phyloP scores from a whole-genome alignment of 2,888 invertebrate species.

The Thymelicus acteon region DNA sequence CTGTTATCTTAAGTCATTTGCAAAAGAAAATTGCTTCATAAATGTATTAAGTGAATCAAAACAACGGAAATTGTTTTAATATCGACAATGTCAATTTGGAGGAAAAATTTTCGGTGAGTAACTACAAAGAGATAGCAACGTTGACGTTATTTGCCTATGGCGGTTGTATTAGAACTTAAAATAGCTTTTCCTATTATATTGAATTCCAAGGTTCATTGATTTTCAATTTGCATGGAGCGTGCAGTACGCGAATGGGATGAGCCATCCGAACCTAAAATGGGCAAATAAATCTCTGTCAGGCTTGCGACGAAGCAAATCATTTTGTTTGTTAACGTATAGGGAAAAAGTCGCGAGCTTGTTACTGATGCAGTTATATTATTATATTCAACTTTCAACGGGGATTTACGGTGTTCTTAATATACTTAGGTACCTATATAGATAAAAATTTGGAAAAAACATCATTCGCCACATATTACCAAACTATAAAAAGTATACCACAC shows the following conservation, averaged over 20 bases:
- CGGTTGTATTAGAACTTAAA: constrained; percentile 53
- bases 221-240: constrained; percentile 77
- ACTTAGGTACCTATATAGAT: no score
- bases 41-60: constrained; percentile 19
- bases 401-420: no score
- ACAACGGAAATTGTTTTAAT: constrained; percentile 32
- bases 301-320: constrained; percentile 48
- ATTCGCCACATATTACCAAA: no score
- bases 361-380: no score
- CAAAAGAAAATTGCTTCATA: constrained; percentile 12
- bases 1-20: constrained; percentile 1
- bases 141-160: constrained; percentile 44
- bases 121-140: constrained; percentile 27
- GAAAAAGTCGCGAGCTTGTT: no score
- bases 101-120: constrained; percentile 14
- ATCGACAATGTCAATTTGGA: constrained; percentile 27
- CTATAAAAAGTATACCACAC: no score
- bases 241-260: constrained; percentile 51
- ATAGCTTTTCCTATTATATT: constrained; percentile 76
- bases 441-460: no score
- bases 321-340: constrained; percentile 24
- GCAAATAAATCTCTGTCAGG: constrained; percentile 63
- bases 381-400: no score
- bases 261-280: constrained; percentile 57
- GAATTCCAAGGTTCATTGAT: constrained; percentile 77